Evolutionary conservation across 2,888 invertebrate genomes (phyloP).

Genomic region (Amphipoea oculea): DNA sequence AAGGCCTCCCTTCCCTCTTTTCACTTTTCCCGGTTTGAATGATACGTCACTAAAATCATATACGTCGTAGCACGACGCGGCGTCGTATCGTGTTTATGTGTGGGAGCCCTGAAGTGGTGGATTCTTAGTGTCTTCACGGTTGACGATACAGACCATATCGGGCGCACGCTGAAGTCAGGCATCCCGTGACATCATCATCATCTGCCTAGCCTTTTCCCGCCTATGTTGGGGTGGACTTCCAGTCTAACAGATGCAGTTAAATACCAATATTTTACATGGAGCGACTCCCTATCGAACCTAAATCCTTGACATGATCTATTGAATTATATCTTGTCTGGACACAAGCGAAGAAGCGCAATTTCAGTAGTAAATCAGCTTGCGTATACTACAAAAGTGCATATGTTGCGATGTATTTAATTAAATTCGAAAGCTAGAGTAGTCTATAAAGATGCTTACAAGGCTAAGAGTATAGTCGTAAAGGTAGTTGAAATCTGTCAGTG

Average conservation of each 20-base stretch:
- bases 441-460: not conserved
- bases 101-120: too few relatives aligned
- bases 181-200: not conserved
- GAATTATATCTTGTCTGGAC: not conserved
- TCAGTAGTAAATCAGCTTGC: not conserved
- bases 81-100: too few relatives aligned
- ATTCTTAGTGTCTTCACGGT: not conserved
- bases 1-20: too few relatives aligned
- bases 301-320: not conserved
- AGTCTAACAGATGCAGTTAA: too few relatives aligned
- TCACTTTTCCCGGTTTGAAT: too few relatives aligned
- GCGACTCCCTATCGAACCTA: too few relatives aligned
- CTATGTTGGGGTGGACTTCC: not conserved
- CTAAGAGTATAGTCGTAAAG: not conserved
- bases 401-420: conserved; percentile 8
- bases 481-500: not conserved
- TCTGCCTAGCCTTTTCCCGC: not conserved
- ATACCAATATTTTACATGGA: too few relatives aligned
- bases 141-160: not conserved
- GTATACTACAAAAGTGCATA: not conserved
- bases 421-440: not conserved
- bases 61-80: too few relatives aligned
- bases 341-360: not conserved
- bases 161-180: not conserved
- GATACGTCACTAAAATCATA: too few relatives aligned